These are phyloP conservation scores for Haliclystus octoradiatus DNA, from an alignment of 30 jellyfish, hydroid and myxozoan genomes.

Conservation along the genomic window DNA sequence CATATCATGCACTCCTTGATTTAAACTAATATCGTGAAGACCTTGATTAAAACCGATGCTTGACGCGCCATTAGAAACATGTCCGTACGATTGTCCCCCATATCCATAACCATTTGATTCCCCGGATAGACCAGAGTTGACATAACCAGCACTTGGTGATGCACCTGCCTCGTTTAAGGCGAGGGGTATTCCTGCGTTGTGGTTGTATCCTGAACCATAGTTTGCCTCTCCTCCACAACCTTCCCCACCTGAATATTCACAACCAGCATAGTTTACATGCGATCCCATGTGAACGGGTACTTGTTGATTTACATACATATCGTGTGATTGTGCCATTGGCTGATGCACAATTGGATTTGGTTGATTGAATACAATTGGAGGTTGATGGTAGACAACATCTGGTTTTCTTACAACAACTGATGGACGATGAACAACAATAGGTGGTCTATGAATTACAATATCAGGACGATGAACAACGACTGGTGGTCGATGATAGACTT, in stretches of 20 bases:
- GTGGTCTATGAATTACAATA: conserved; percentile 91
- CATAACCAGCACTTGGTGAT: no score
- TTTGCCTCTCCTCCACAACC: not conserved
- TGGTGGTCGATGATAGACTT: conserved; percentile 91
- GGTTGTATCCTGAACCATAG: no score
- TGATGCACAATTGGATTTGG: conserved; percentile 65
- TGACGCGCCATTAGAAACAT: no score
- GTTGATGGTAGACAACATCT: conserved; percentile 71
- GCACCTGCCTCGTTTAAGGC: no score
- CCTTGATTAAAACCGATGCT: no score
- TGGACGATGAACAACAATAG: conserved; percentile 93
- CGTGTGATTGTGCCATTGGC: conserved; percentile 69
- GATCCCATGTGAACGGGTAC: conserved; percentile 81
- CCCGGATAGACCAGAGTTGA: no score
- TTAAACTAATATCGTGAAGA: no score
- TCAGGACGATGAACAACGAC: conserved; percentile 89
- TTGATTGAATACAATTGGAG: conserved; percentile 90
- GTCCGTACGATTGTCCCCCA: no score
- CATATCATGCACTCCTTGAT: no score
- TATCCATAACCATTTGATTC: no score
- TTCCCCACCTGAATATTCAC: conserved; percentile 5
- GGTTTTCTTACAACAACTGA: conserved; percentile 84
- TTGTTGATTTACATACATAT: conserved; percentile 43
- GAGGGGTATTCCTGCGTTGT: no score
- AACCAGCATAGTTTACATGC: not conserved